Conservation (phyloP, 2,888 invertebrate species). For the Zootermopsis nevadensis region DNA sequence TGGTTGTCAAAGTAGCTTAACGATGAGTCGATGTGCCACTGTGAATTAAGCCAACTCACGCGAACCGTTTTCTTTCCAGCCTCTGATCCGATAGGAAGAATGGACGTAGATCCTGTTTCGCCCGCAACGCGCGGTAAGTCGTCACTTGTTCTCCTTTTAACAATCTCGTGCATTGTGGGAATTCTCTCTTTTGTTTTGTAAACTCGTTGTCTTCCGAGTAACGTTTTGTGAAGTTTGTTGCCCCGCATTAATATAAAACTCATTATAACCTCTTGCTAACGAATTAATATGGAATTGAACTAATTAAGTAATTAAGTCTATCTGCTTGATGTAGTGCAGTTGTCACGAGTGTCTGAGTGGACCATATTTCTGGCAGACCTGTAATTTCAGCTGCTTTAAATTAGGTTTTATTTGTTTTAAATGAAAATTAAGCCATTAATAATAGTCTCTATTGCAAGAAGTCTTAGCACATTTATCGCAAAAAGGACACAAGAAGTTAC, state of each 20-base stretch:
- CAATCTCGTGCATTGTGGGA: slow-evolving; percentile 16
- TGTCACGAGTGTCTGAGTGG: background rate
- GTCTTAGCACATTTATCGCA: background rate
- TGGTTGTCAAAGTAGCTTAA: no score
- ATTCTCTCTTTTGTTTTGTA: background rate
- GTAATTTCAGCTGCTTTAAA: slow-evolving; percentile 43
- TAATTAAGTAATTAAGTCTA: slow-evolving; percentile 25
- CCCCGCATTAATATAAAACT: slow-evolving; percentile 41
- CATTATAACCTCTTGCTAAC: slow-evolving; percentile 27
- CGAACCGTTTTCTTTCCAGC: slow-evolving; percentile 63
- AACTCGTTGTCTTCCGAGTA: background rate
- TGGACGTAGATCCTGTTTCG: slow-evolving; percentile 83
- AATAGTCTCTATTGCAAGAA: background rate
- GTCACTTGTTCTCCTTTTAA: slow-evolving; percentile 1
- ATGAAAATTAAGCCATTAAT: slow-evolving; percentile 40
- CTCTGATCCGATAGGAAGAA: slow-evolving; percentile 68
- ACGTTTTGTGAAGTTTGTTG: slow-evolving; percentile 9
- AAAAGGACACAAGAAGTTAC: background rate
- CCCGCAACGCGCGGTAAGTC: slow-evolving; percentile 79
- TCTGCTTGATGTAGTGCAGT: background rate
- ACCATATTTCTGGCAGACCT: slow-evolving; percentile 26
- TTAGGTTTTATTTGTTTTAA: slow-evolving; percentile 39
- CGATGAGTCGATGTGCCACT: slow-evolving; percentile 2
- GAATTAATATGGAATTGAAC: slow-evolving; percentile 41
- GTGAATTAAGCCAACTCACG: background rate